Percentiles rank a stretch among this genome's conserved stretches.
phyloP scores from a whole-genome alignment of 2,888 invertebrate genomes.

The Pedicia rivosa region DNA sequence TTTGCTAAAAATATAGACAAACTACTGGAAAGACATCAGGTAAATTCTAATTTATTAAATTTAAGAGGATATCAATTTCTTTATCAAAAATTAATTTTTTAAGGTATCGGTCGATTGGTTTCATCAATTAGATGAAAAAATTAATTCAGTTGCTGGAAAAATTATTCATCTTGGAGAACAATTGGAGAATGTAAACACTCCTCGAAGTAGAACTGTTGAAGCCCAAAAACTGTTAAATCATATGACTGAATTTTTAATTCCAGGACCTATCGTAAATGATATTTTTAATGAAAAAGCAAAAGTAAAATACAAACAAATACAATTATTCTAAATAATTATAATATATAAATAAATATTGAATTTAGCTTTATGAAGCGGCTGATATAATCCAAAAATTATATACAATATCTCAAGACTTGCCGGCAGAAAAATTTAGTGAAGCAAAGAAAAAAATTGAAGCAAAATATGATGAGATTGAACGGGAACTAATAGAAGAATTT shows the following conservation, averaged over 20 bases:
- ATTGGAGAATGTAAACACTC: conserved; percentile 89
- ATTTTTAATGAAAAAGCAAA: conserved; percentile 64
- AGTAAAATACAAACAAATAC: conserved; percentile 38
- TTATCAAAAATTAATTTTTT: conserved; percentile 18
- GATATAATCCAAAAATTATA: conserved; percentile 95
- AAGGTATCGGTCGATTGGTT: conserved; percentile 73
- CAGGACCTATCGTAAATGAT: conserved; percentile 69
- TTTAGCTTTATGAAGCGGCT: conserved; percentile 70
- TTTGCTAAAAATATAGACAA: conserved; percentile 68
- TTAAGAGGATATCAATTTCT: not conserved
- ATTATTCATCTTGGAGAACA: conserved; percentile 98
- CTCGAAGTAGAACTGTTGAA: conserved; percentile 85
- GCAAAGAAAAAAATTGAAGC: conserved; percentile 73
- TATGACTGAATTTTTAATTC: conserved; percentile 80
- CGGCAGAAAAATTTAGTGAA: conserved; percentile 68
- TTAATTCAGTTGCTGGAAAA: conserved; percentile 93
- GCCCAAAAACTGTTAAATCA: conserved; percentile 84
- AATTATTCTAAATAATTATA: not conserved
- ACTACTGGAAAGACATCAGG: conserved; percentile 74
- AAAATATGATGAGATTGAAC: conserved; percentile 82
- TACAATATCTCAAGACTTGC: conserved; percentile 88
- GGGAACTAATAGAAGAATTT: conserved; percentile 86
- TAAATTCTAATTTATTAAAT: conserved; percentile 21
- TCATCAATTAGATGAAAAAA: conserved; percentile 85
- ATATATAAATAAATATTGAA: conserved; percentile 27